Conservation (phyloP, 2,888 invertebrate species). For the Helobdella robusta region DNA sequence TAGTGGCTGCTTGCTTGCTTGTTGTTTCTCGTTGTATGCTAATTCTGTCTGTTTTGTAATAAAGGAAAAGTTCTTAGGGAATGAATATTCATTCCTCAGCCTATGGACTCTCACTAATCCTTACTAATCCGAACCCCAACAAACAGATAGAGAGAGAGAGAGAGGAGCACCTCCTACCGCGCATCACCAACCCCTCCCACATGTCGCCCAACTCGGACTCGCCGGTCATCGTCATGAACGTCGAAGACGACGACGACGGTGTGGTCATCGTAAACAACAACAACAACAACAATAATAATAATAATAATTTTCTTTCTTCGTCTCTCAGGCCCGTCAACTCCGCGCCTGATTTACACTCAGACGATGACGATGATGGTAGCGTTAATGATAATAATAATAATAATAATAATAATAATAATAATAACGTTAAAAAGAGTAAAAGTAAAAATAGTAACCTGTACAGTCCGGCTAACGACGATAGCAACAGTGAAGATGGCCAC, state of each 20-base stretch:
- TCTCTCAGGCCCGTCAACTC: conserved; percentile 5
- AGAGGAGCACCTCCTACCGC: conserved; percentile 74
- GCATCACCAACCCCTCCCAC: conserved; percentile 52
- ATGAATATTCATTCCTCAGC: no score
- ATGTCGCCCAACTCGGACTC: conserved; percentile 28
- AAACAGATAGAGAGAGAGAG: conserved; percentile 60
- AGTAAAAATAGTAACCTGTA: no score
- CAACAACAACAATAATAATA: neutral
- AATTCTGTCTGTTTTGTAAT: no score
- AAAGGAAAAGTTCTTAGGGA: no score
- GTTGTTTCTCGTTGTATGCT: no score
- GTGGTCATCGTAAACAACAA: neutral
- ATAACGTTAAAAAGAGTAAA: no score
- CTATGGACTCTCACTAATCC: no score
- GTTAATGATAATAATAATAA: neutral
- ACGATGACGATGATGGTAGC: neutral
- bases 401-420: no score
- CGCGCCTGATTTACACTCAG: neutral
- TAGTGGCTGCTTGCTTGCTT: no score
- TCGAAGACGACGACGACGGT: conserved; percentile 5
- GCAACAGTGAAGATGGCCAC: no score
- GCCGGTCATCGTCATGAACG: conserved; percentile 23
- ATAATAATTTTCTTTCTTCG: neutral
- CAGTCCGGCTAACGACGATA: no score
- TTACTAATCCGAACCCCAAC: no score